Conservation (phyloP, 2,797 vertebrate genomes). For the Sus cebifrons region DNA sequence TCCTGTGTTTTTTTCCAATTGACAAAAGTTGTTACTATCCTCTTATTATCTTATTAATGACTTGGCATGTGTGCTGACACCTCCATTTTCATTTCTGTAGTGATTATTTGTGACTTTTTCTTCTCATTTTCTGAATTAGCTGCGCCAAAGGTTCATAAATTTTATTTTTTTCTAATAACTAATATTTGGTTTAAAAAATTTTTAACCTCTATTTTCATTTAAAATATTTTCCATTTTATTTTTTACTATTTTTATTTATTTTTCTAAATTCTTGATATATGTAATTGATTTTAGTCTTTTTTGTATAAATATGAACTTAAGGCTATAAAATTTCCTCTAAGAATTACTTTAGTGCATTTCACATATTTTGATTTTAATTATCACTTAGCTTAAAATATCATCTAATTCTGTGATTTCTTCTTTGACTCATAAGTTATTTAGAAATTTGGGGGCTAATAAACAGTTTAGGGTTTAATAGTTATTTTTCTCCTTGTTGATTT, state of each 20-base stretch:
- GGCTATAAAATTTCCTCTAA: neutral
- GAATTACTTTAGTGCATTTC: neutral
- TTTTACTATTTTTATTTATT: neutral
- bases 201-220: neutral
- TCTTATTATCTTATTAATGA: neutral
- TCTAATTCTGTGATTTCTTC: neutral
- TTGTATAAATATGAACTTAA: neutral
- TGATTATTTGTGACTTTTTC: neutral
- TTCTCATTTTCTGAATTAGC: neutral
- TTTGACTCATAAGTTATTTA: neutral
- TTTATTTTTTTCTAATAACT: neutral
- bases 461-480: neutral
- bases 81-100: neutral
- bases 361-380: slow-evolving; percentile 1
- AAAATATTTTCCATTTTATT: neutral
- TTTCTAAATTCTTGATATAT: neutral
- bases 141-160: too few relatives aligned
- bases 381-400: neutral
- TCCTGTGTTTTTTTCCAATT: neutral
- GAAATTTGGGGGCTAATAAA: neutral
- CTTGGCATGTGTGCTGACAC: neutral
- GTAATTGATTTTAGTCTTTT: neutral
- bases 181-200: neutral
- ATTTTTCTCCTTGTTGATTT: neutral
- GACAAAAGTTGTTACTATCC: neutral